phyloP scores from a whole-genome alignment of 2,113 vertebrate genomes.

The Cebidichthys violaceus region DNA sequence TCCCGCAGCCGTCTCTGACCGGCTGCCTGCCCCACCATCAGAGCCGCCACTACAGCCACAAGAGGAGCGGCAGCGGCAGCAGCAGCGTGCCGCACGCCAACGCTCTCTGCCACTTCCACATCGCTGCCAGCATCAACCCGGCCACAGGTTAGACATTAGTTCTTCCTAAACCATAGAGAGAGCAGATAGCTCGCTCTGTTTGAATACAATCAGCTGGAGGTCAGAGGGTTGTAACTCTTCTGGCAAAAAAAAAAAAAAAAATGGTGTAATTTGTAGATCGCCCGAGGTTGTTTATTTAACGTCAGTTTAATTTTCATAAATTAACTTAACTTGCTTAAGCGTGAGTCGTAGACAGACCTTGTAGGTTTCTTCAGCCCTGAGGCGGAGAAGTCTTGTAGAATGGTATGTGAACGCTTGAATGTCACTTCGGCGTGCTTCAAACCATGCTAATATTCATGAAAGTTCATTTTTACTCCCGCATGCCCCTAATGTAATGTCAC shows the following conservation, averaged over 20 bases:
- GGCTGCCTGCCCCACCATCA: conserved; percentile 89
- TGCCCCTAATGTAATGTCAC: background rate
- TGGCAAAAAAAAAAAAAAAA: too few species aligned
- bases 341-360: conserved; percentile 32
- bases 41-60: conserved; percentile 89
- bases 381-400: conserved; percentile 32
- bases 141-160: conserved; percentile 83
- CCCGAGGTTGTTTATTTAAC: conserved; percentile 49
- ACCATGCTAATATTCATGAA: conserved; percentile 12
- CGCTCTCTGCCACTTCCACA: conserved; percentile 98
- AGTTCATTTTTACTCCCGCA: conserved; percentile 21
- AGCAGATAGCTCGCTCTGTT: background rate
- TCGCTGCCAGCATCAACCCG: conserved; percentile 98
- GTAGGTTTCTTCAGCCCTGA: conserved; percentile 35
- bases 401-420: conserved; percentile 52
- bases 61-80: conserved; percentile 85
- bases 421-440: conserved; percentile 38
- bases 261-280: conserved; percentile 13
- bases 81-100: conserved; percentile 87
- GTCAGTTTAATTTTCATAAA: conserved; percentile 35
- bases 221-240: conserved; percentile 15
- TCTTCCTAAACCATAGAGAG: background rate
- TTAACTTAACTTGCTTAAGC: background rate
- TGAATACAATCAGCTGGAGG: conserved; percentile 22
- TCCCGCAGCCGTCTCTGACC: conserved; percentile 87